phyloP scores from a whole-genome alignment of 2,888 invertebrate species.

The Exephanes ischioxanthus region DNA sequence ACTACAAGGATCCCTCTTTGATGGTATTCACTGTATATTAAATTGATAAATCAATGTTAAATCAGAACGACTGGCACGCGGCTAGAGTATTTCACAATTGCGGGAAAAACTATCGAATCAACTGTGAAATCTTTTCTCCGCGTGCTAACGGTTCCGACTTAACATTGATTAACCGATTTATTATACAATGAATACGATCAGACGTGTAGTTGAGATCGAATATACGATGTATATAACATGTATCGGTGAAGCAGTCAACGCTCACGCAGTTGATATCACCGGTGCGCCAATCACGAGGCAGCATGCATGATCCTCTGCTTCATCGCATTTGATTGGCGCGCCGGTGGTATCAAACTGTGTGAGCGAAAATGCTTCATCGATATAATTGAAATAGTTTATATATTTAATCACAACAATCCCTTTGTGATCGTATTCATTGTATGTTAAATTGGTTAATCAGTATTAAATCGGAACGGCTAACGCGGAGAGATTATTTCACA shows the following conservation, averaged over 20 bases:
- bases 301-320: neutral
- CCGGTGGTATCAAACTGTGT: neutral
- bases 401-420: neutral
- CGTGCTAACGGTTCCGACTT: too few relatives aligned
- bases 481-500: neutral
- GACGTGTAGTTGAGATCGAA: too few relatives aligned
- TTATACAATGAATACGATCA: neutral
- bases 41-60: neutral
- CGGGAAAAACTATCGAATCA: too few relatives aligned
- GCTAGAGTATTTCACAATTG: too few relatives aligned
- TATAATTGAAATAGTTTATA: neutral
- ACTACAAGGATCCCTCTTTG: neutral
- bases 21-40: neutral
- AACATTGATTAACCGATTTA: neutral
- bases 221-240: too few relatives aligned
- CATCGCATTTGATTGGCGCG: neutral
- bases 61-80: too few relatives aligned
- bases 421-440: neutral
- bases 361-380: neutral
- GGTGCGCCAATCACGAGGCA: neutral
- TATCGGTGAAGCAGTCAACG: neutral
- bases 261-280: too few relatives aligned
- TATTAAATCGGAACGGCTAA: neutral
- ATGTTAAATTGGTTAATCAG: neutral
- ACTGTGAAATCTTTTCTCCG: too few relatives aligned